Base-by-base conservation (phyloP, 1,140 invertebrate species). In the Hirudo medicinalis region DNA sequence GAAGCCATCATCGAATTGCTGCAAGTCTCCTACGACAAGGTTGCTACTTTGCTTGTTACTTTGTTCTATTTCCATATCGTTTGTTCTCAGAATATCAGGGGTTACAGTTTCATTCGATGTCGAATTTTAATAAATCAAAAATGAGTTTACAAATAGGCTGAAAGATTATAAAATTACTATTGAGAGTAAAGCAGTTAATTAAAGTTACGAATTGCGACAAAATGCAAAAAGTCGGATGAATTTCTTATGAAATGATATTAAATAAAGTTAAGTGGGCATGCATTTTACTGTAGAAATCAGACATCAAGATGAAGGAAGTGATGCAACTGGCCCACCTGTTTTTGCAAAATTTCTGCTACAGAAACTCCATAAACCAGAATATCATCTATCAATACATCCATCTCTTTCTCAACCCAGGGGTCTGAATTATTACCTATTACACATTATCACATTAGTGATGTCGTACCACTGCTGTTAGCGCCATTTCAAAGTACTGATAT, bases 241-340 rank as follows among this genome's bases (percentile, higher is more conserved):
- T 36, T 36, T 36, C 32, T 6, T 3, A 36, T 36, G 2, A 36
- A 36, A 36, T 36, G 32, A 36, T 36, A 6, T 3, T 36, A 36
- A 2, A 6, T n/a, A n/a, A n/a, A n/a, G n/a, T n/a, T n/a, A n/a
- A n/a, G n/a, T n/a, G n/a, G n/a, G n/a, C n/a, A n/a, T n/a, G 32
- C 32, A 36, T 36, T 36, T 49, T 0, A 13, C 43, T 49, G 32
- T 77, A 92, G 85, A 84, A 78, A 76, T 82, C 92, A 78, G 94
- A 97, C 78, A 86, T 87, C 0, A 85, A 90, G 70, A 98, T 99
- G 95, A 92, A 94, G 80, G 92, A 97, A 79, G 82, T 99, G 6
- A 94, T 99, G 87, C 87, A 89, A 71, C 81, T 97, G 43, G 94
- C 94, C 0, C 96, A 99, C 79, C 89, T 97, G 82, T 99, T 99